Base-by-base conservation (phyloP, 2,888 invertebrate genomes). In the Branchipolynoe longqiensis region DNA sequence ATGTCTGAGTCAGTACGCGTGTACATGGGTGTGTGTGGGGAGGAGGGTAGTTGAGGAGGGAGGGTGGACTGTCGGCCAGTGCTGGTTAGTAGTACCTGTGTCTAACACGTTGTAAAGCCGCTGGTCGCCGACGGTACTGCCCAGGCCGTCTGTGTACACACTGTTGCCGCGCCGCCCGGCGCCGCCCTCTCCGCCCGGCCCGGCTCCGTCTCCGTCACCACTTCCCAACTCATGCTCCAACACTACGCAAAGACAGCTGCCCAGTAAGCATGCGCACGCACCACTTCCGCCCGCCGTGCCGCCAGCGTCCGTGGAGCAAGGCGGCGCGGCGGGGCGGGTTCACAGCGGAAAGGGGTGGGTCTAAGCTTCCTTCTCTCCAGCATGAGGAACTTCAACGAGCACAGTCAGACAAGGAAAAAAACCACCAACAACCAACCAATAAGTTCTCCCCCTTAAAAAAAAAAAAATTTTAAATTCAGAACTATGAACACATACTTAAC, bases 191-290 rank as follows among this genome's bases (percentile, higher is more conserved):
- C 36, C 36, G 8, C 78, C 78, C 3, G 14, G 78, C 59, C 56
- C 59, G 14, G 38, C 58, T n/a, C n/a, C n/a, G 33, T 82, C 82
- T 59, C 59, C 82, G 82, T 82, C 82, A 58, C 82, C 82, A 59
- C 56, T 58, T n/a, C 82, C 82, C 59, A 56, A 56, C 38, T 82
- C 82, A 82, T 38, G n/a, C 38, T 82, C 82, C 59, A 59, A 82
- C 59, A 14, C 82, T 59, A n/a, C 18, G 59, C 56, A 82, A 82
- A 25, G 56, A 28, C 28, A 54, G 81, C 81, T 58, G 33, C 33
- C 82, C 41, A 36, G 6, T 78, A 41, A 78, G 78, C 78, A 78
- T 41, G 73, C 36, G 62, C 62, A 28, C 25, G 25, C 56, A 28
- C 28, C 28, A 28, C 69, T 22, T 69, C n/a, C n/a, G n/a, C n/a